Conservation (phyloP, 1,140 invertebrate species). For the Trichomalopsis sarcophagae region DNA sequence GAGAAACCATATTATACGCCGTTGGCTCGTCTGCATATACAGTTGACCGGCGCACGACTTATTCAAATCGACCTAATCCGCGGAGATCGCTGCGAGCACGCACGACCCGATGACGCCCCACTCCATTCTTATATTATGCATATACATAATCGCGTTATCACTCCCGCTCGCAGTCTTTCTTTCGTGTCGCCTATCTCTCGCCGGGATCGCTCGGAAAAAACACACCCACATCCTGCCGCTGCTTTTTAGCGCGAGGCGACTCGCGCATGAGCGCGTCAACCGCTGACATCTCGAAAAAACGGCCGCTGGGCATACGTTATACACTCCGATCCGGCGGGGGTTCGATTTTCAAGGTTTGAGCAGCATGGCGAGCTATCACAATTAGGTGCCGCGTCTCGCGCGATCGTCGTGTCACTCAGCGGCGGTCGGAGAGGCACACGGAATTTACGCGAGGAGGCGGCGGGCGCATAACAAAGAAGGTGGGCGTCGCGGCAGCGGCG, state of each 20-base stretch:
- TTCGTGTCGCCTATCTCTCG: not conserved
- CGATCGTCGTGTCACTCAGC: slow-evolving; percentile 30
- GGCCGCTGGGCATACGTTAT: not conserved
- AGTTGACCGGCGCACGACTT: not conserved
- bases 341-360: not conserved
- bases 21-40: not conserved
- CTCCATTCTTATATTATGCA: not conserved
- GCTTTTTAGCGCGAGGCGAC: not conserved
- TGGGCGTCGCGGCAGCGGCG: not conserved
- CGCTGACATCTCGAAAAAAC: not conserved
- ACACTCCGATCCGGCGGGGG: not conserved
- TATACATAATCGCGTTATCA: too few relatives aligned
- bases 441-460: not conserved
- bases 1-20: slow-evolving; percentile 40
- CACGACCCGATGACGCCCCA: not conserved
- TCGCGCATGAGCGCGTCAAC: not conserved
- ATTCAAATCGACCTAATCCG: slow-evolving; percentile 38
- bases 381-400: not conserved
- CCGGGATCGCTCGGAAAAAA: not conserved
- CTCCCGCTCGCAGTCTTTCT: not conserved
- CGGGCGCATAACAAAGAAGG: not conserved
- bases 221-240: not conserved
- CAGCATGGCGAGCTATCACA: not conserved
- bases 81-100: not conserved
- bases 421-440: not conserved